These are phyloP conservation scores for Acanthaster planci DNA, from an alignment of 35 echinoderm and acorn worm genomes.

Conservation along the genomic window DNA sequence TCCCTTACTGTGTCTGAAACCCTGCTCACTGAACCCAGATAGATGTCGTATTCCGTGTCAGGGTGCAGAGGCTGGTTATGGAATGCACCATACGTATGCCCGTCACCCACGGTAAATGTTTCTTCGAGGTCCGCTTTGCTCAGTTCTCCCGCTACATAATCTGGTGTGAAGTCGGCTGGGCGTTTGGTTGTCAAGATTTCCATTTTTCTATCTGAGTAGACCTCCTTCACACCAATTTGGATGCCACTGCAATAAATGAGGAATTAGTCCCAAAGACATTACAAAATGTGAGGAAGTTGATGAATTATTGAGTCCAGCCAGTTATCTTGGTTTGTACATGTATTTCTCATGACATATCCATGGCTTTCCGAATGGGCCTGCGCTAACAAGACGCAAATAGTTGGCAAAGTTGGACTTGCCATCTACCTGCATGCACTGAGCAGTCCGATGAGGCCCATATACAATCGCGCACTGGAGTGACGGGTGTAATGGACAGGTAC, in stretches of 20 bases:
- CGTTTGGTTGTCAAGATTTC: not conserved
- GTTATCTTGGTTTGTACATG: no score
- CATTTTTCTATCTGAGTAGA: not conserved
- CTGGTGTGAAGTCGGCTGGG: not conserved
- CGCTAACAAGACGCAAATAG: no score
- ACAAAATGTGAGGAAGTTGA: no score
- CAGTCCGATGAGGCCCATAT: no score
- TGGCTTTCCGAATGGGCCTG: no score
- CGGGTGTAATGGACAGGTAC: no score
- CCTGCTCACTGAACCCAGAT: constrained; percentile 11
- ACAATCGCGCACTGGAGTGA: no score
- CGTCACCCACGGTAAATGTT: constrained; percentile 3
- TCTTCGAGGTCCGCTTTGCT: not conserved
- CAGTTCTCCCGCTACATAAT: constrained; percentile 9
- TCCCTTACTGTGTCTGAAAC: not conserved
- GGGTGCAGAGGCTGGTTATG: not conserved
- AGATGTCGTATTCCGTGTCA: not conserved
- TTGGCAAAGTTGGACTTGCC: no score
- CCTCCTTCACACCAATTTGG: not conserved
- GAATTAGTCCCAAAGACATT: no score
- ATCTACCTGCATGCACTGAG: no score
- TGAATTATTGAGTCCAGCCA: no score
- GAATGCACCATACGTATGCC: not conserved
- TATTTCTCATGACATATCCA: no score
- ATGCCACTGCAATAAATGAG: not conserved